Conservation (phyloP, 2,888 invertebrate species). For the Acronicta leporina region DNA sequence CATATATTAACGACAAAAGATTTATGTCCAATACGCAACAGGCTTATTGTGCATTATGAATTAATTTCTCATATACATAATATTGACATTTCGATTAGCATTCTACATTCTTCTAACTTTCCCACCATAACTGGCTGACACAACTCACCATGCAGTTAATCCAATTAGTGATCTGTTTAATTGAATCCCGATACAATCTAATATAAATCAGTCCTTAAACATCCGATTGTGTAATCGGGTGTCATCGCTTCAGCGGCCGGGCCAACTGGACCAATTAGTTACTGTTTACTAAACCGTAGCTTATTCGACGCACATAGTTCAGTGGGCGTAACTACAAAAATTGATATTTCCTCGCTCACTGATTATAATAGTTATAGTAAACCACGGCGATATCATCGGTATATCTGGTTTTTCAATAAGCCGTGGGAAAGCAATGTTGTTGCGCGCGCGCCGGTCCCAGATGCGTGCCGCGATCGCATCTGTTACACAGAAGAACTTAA, state of each 20-base stretch:
- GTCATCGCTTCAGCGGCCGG: slow-evolving; percentile 38
- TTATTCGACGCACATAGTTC: slow-evolving; percentile 43
- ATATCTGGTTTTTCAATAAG: slow-evolving; percentile 72
- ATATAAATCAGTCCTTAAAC: slow-evolving; percentile 57
- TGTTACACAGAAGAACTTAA: slow-evolving; percentile 74
- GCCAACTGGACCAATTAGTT: slow-evolving; percentile 63
- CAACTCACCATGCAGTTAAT: slow-evolving; percentile 42
- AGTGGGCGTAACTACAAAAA: slow-evolving; percentile 64
- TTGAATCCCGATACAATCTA: slow-evolving; percentile 58
- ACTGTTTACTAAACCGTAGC: slow-evolving; percentile 57
- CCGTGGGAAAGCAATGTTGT: slow-evolving; percentile 82
- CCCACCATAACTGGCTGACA: slow-evolving; percentile 42
- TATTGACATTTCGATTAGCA: slow-evolving; percentile 35
- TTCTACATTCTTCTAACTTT: slow-evolving; percentile 39
- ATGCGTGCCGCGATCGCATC: slow-evolving; percentile 70
- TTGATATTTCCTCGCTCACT: slow-evolving; percentile 68
- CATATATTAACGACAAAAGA: slow-evolving; percentile 45
- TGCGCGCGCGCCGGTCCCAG: slow-evolving; percentile 53
- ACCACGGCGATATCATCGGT: slow-evolving; percentile 63
- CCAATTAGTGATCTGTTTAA: slow-evolving; percentile 56
- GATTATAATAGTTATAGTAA: slow-evolving; percentile 71
- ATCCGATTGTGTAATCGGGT: slow-evolving; percentile 55
- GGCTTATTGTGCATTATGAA: slow-evolving; percentile 33
- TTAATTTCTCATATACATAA: slow-evolving; percentile 25
- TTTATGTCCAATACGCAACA: slow-evolving; percentile 37